Evolutionary conservation across 2,888 invertebrate genomes (phyloP).

Genomic region (Pantelozetes paolii): DNA sequence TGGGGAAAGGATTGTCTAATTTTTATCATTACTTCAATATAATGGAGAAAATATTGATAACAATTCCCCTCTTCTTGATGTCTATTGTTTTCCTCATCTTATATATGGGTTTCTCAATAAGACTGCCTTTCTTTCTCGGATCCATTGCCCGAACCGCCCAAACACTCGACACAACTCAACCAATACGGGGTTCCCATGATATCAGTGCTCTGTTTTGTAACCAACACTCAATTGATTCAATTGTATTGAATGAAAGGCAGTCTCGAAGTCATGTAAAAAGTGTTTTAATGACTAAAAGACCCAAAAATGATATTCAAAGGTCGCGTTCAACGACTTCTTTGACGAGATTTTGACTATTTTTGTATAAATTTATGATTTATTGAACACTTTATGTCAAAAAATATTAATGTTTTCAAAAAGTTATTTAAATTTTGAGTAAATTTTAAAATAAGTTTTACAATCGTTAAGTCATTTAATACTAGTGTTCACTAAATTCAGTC

Average conservation of each 20-base stretch:
- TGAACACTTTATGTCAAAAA: not conserved
- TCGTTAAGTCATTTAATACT: too few relatives aligned
- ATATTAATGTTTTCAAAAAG: too few relatives aligned
- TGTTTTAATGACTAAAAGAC: not conserved
- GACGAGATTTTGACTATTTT: not conserved
- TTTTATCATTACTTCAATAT: slow-evolving; percentile 8
- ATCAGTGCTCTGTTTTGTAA: not conserved
- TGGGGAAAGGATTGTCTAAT: slow-evolving; percentile 26
- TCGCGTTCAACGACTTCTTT: slow-evolving; percentile 12
- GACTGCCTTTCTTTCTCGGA: not conserved
- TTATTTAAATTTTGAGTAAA: too few relatives aligned
- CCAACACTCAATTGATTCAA: not conserved
- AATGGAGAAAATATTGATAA: not conserved
- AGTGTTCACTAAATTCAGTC: too few relatives aligned
- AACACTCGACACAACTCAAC: not conserved
- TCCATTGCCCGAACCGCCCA: not conserved
- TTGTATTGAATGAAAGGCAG: not conserved
- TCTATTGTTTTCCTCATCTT: not conserved
- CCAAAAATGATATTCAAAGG: not conserved
- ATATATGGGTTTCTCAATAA: not conserved
- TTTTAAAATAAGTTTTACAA: too few relatives aligned
- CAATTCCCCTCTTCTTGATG: not conserved
- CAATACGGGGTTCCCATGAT: not conserved
- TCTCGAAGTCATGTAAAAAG: not conserved
- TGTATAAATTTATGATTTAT: slow-evolving; percentile 9